Evolutionary conservation across 35 echinoderm and acorn worm genomes (phyloP).

Genomic region (Apostichopus parvimensis): DNA sequence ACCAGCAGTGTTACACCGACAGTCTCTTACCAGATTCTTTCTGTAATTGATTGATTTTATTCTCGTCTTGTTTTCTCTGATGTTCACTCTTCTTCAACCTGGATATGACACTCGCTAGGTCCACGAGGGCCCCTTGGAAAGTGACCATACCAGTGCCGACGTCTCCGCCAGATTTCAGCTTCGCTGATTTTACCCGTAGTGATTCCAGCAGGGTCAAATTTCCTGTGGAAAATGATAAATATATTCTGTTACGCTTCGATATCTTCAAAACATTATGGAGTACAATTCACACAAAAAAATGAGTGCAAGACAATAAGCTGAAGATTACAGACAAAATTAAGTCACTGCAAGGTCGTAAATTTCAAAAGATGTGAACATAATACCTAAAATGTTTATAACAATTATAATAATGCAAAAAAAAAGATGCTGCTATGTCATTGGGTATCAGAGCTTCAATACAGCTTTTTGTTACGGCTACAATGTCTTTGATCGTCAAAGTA

Average conservation of each 20-base stretch:
- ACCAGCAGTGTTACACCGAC: no score
- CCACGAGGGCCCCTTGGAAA: constrained; percentile 76
- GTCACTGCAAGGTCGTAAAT: no score
- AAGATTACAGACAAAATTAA: no score
- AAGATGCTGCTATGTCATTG: no score
- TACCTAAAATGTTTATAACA: no score
- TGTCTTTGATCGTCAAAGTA: no score
- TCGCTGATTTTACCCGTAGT: constrained; percentile 25
- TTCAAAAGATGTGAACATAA: no score
- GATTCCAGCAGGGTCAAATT: constrained; percentile 52
- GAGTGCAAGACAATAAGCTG: no score
- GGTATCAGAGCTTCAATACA: no score
- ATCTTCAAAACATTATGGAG: neutral
- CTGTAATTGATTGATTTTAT: constrained; percentile 75
- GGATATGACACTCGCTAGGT: constrained; percentile 75
- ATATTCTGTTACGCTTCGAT: neutral
- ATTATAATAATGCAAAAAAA: no score
- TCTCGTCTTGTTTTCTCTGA: constrained; percentile 66
- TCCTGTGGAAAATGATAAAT: constrained; percentile 33
- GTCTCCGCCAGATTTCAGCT: constrained; percentile 25
- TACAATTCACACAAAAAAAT: neutral
- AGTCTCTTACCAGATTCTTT: constrained; percentile 68
- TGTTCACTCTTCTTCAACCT: constrained; percentile 83
- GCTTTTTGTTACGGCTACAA: no score
- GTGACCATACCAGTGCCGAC: constrained; percentile 61